Conservation (phyloP, 2,888 invertebrate genomes). For the Lottia scabra region DNA sequence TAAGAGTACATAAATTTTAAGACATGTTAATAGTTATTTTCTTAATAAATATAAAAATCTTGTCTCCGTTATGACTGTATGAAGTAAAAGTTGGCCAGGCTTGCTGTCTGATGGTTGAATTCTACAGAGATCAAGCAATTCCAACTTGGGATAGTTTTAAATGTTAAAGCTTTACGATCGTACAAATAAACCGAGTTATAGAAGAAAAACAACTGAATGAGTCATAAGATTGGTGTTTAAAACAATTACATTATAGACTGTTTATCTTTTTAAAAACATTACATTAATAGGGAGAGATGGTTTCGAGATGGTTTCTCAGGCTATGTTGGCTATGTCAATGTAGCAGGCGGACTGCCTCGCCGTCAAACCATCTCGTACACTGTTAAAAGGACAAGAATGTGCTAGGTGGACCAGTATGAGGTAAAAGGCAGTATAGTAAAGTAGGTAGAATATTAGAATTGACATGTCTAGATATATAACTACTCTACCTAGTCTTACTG, state of each 20-base stretch:
- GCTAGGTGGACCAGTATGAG: slow-evolving; percentile 5
- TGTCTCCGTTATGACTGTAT: too few species aligned
- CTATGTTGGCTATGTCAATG: too few species aligned
- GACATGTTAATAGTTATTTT: too few species aligned
- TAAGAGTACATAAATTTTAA: too few species aligned
- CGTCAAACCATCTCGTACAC: neutral
- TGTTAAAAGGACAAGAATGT: neutral
- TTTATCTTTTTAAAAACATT: neutral
- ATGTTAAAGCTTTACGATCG: neutral
- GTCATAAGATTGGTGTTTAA: slow-evolving; percentile 1
- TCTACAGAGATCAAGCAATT: neutral
- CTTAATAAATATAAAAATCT: too few species aligned
- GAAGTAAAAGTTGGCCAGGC: neutral
- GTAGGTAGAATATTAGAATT: neutral
- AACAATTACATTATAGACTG: neutral
- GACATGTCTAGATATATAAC: neutral
- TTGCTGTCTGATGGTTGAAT: neutral
- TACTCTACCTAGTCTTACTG: slow-evolving; percentile 1
- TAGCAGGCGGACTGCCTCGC: too few species aligned
- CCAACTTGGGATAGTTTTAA: neutral
- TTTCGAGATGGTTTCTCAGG: too few species aligned
- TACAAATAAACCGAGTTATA: neutral
- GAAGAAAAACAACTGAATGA: neutral
- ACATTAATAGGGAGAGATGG: too few species aligned
- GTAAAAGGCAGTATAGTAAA: neutral